Conservation (phyloP, 1,140 invertebrate genomes). For the Cryptotermes secundus region DNA sequence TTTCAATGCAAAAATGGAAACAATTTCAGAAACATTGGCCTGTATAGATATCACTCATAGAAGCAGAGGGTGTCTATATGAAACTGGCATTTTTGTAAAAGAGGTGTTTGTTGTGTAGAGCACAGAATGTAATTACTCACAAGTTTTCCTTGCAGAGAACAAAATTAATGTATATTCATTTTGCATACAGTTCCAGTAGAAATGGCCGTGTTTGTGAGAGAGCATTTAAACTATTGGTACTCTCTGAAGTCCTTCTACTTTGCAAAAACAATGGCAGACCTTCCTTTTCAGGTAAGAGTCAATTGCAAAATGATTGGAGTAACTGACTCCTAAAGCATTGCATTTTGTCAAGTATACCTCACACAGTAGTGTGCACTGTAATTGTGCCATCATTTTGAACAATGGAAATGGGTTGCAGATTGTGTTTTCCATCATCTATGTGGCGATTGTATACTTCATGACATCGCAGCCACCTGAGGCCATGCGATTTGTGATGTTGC, state of each 20-base stretch:
- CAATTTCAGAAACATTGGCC: no score
- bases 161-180: not conserved
- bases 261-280: constrained; percentile 90
- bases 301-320: no score
- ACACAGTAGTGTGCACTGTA: no score
- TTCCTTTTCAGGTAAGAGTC: constrained; percentile 85
- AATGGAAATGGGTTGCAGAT: constrained; percentile 58
- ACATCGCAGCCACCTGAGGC: constrained; percentile 88
- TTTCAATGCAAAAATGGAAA: no score
- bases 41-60: no score
- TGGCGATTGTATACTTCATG: constrained; percentile 93
- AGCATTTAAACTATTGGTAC: constrained; percentile 98
- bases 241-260: constrained; percentile 94
- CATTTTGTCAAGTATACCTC: no score
- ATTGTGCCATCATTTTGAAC: no score
- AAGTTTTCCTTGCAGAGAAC: not conserved
- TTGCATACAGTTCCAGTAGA: constrained; percentile 84
- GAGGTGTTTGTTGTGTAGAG: no score
- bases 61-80: no score
- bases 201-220: constrained; percentile 90
- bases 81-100: no score
- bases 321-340: no score
- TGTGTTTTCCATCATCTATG: constrained; percentile 85
- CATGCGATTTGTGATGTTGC: constrained; percentile 82
- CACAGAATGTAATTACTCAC: no score